Percentiles rank a stretch among this genome's conserved stretches.
Evolutionary conservation across 2,888 invertebrate genomes (phyloP).

Genomic region (Spialia ferax): DNA sequence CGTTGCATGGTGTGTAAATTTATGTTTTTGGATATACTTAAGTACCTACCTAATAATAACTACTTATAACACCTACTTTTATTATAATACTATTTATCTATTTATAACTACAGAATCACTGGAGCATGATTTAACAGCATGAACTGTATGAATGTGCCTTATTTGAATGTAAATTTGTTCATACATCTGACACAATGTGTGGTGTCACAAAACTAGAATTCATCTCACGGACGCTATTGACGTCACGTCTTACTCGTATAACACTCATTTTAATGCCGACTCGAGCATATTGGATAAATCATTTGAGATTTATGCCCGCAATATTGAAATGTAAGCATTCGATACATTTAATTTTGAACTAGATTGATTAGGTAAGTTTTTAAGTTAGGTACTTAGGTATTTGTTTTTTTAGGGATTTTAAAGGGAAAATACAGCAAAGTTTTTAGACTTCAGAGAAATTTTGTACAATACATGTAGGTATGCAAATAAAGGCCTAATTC

Average conservation of each 20-base stretch:
- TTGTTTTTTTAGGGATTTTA: too few relatives aligned
- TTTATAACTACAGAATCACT: not conserved
- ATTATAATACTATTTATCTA: too few relatives aligned
- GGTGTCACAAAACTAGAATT: slow-evolving; percentile 48
- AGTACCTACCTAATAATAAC: too few relatives aligned
- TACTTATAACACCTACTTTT: too few relatives aligned
- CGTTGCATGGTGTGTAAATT: too few relatives aligned
- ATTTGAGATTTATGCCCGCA: slow-evolving; percentile 14
- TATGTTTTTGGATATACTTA: too few relatives aligned
- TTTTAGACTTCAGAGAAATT: too few relatives aligned
- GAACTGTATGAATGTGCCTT: not conserved
- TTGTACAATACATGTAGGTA: too few relatives aligned
- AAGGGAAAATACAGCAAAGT: too few relatives aligned
- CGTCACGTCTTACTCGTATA: slow-evolving; percentile 49
- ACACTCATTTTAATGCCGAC: slow-evolving; percentile 46
- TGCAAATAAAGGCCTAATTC: too few relatives aligned
- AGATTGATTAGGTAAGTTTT: not conserved
- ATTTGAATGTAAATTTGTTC: slow-evolving; percentile 54
- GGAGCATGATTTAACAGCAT: slow-evolving; percentile 9
- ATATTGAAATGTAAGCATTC: slow-evolving; percentile 15
- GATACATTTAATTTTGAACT: not conserved
- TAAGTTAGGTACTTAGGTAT: too few relatives aligned
- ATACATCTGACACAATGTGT: slow-evolving; percentile 47
- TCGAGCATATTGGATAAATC: slow-evolving; percentile 24
- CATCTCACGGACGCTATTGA: slow-evolving; percentile 54